Evolutionary conservation across 2,797 vertebrate genomes (phyloP).

Genomic region (Hippopotamyrus pictus): DNA sequence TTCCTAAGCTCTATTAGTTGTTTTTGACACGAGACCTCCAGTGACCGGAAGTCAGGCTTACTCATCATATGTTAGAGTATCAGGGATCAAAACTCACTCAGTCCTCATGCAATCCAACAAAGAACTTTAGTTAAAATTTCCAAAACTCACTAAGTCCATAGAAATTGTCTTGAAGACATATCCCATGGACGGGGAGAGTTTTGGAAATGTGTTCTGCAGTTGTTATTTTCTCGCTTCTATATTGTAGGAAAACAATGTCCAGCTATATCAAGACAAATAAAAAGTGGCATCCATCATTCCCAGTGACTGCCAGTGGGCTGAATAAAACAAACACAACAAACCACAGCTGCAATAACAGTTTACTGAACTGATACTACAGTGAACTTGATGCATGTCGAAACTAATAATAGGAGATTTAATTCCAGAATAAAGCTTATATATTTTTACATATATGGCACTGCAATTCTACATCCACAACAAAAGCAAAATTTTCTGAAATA

Average conservation of each 20-base stretch:
- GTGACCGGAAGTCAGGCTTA: neutral
- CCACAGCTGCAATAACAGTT: neutral
- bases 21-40: neutral
- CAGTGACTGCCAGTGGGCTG: neutral
- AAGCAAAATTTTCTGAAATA: neutral
- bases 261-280: neutral
- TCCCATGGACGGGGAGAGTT: neutral
- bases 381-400: neutral
- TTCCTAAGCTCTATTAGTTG: neutral
- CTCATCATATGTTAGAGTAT: neutral
- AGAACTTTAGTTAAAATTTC: neutral
- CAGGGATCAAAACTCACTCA: neutral
- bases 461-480: neutral
- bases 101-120: neutral
- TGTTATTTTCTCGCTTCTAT: neutral
- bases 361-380: neutral
- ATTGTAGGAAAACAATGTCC: neutral
- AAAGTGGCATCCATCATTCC: neutral
- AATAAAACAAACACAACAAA: neutral
- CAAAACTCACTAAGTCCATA: neutral
- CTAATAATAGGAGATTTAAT: neutral
- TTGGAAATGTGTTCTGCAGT: neutral
- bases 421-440: neutral
- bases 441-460: neutral
- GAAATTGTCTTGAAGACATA: neutral